phyloP scores from a whole-genome alignment of 1,140 invertebrate species.

The Tribolium castaneum region DNA sequence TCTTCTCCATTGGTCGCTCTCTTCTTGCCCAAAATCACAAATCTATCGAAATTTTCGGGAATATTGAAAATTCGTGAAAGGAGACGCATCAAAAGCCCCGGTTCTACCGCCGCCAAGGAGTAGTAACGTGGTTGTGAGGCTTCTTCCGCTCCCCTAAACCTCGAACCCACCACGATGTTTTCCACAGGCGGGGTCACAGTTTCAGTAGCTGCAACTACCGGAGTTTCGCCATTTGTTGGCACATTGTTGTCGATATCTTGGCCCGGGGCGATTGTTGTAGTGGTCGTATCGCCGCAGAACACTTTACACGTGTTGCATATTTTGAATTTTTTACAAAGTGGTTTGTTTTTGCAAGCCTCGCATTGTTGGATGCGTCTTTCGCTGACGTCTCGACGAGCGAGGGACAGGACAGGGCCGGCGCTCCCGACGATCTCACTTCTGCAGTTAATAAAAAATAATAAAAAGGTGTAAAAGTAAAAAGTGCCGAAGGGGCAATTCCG shows the following conservation, averaged over 20 bases:
- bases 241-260: neutral
- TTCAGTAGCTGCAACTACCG: neutral
- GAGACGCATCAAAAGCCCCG: constrained; percentile 8
- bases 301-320: neutral
- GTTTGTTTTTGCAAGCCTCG: neutral
- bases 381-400: neutral
- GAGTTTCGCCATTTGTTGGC: neutral
- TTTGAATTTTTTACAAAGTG: neutral
- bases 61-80: constrained; percentile 22
- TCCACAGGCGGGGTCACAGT: neutral
- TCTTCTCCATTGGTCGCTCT: neutral
- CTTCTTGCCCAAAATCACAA: constrained; percentile 35
- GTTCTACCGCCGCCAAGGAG: constrained; percentile 1
- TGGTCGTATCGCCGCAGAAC: neutral
- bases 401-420: neutral
- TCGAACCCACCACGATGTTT: neutral
- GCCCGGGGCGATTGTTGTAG: neutral
- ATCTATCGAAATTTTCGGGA: constrained; percentile 18
- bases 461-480: neutral
- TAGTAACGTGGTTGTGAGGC: constrained; percentile 24
- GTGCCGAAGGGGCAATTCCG: neutral
- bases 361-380: neutral
- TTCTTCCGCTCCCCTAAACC: constrained; percentile 3
- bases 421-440: neutral
- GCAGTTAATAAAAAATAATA: neutral